phyloP scores from a whole-genome alignment of 2,888 invertebrate species.

The Anorthoa munda region DNA sequence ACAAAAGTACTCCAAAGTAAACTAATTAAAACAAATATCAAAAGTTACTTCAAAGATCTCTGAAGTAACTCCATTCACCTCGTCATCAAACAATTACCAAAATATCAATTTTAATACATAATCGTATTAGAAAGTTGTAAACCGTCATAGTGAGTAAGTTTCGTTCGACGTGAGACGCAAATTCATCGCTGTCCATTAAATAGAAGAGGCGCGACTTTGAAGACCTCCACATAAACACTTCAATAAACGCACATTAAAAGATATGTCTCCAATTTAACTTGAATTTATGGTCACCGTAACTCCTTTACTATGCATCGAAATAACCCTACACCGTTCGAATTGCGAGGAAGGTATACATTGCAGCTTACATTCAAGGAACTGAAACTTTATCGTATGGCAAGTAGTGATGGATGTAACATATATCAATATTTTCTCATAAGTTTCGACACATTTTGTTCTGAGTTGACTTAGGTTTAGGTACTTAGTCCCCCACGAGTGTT shows the following conservation, averaged over 20 bases:
- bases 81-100: slow-evolving; percentile 55
- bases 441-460: slow-evolving; percentile 43
- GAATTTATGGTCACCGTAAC: slow-evolving; percentile 87
- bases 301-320: slow-evolving; percentile 68
- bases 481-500: slow-evolving; percentile 81
- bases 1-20: slow-evolving; percentile 31
- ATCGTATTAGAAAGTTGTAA: slow-evolving; percentile 52
- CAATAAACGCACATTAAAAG: slow-evolving; percentile 88
- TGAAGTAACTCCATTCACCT: slow-evolving; percentile 38
- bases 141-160: slow-evolving; percentile 46
- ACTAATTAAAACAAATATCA: slow-evolving; percentile 42
- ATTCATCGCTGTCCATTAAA: slow-evolving; percentile 77
- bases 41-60: slow-evolving; percentile 38
- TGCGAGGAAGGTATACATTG: slow-evolving; percentile 44
- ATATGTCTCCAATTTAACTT: slow-evolving; percentile 88
- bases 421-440: slow-evolving; percentile 37
- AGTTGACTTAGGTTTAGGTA: slow-evolving; percentile 75
- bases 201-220: slow-evolving; percentile 74
- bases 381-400: neutral
- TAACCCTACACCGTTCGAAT: slow-evolving; percentile 40
- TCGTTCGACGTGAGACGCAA: slow-evolving; percentile 68
- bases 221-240: slow-evolving; percentile 85
- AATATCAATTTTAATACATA: slow-evolving; percentile 46
- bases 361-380: neutral
- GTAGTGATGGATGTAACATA: slow-evolving; percentile 19